Percentiles rank a stretch among this genome's conserved stretches.
Conservation (phyloP, 2,888 invertebrate genomes). For the Eilema sororculum region DNA sequence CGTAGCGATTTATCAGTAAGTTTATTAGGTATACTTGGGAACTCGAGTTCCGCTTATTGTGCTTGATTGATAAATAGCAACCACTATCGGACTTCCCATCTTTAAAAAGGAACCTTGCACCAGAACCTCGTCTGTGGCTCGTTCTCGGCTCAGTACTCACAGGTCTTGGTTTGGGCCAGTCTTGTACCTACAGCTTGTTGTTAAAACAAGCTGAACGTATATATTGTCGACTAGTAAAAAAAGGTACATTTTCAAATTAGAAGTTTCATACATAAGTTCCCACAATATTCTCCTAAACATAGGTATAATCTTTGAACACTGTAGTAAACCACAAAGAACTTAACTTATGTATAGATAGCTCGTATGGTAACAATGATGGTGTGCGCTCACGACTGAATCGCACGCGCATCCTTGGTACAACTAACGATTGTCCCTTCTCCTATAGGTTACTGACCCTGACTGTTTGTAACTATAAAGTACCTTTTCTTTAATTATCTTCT, state of each 20-base stretch:
- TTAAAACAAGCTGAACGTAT: background rate
- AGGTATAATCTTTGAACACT: constrained; percentile 28
- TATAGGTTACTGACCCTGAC: constrained; percentile 73
- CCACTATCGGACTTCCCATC: too few relatives aligned
- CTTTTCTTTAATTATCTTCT: constrained; percentile 49
- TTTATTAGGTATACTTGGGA: too few relatives aligned
- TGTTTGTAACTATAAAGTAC: constrained; percentile 50
- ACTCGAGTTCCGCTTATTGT: too few relatives aligned
- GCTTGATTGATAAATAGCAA: too few relatives aligned
- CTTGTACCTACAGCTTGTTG: too few relatives aligned
- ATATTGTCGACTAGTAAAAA: background rate
- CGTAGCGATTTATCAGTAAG: too few relatives aligned
- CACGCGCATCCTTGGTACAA: constrained; percentile 79
- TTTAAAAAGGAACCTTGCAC: too few relatives aligned
- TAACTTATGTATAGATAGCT: constrained; percentile 40
- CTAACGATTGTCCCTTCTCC: constrained; percentile 77
- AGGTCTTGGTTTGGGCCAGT: too few relatives aligned
- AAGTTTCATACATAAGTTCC: background rate
- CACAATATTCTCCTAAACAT: background rate
- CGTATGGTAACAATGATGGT: constrained; percentile 65
- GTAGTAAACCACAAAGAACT: constrained; percentile 34
- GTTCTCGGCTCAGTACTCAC: too few relatives aligned
- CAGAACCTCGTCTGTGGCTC: too few relatives aligned
- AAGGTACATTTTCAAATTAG: background rate
- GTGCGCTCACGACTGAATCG: constrained; percentile 70